Base-by-base conservation (phyloP, 2,888 invertebrate species). In the Agrotis puta region DNA sequence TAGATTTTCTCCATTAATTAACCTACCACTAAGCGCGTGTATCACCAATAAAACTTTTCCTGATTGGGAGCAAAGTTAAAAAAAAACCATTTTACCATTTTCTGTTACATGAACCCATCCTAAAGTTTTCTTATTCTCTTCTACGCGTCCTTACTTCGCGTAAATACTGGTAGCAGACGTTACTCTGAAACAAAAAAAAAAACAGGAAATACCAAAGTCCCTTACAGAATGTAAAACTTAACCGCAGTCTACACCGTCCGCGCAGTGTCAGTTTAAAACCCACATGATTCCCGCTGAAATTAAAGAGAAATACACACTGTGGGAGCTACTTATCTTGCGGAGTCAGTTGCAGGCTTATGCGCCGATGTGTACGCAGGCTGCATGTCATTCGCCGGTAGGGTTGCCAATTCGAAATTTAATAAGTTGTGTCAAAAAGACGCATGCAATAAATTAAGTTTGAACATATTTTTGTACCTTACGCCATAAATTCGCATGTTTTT, bases 301-400 rank as follows among this genome's bases (percentile, higher is more conserved):
- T 65, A 79, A 79, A 78, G 59, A 57, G 78, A 74, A 74, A 74
- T 74, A 79, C 59, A 57, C 47, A 47, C 74, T 50, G 65, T 27
- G 14, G n/a, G 56, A 79, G 56, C 65, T 64, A 71, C 69, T 76
- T 80, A 79, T 79, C 79, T 79, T 50, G 11, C 22, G n/a, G 51
- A 63, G 47, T 57, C 80, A 80, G 79, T 53, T 74, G 64, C 68
- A 61, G 70, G 76, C 54, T 79, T 69, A 66, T 61, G 57, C 65
- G 63, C 65, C 33, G 33, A 50, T 47, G 47, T 24, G 39, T 33
- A 39, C 20, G 51, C 74, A 20, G 69, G 47, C 27, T 73, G 69
- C 61, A 62, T 77, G 51, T 24, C 59, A 67, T 77, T 77, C 77
- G 53, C 48, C 24, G 33, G 24, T 33, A 56, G n/a, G 56, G 56